Conservation (phyloP, 1,140 invertebrate genomes). For the Drosophila parabipectinata region DNA sequence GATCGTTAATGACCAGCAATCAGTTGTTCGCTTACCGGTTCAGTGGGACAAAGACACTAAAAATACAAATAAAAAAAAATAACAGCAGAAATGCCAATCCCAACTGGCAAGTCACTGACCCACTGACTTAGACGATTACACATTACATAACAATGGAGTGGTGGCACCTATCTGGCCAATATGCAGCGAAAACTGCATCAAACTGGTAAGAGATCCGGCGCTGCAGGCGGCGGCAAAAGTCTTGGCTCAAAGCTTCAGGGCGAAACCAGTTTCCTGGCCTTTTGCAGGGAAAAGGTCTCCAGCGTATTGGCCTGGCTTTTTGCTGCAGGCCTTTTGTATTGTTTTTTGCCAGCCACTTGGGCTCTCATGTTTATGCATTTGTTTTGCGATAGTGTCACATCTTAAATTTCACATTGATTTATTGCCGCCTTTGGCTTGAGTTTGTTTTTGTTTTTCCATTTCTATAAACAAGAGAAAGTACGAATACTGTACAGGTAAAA, state of each 20-base stretch:
- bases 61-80: neutral
- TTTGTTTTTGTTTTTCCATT: neutral
- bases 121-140: constrained; percentile 62
- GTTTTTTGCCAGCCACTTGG: constrained; percentile 19
- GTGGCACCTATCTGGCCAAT: constrained; percentile 17
- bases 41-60: constrained; percentile 13
- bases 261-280: constrained; percentile 66
- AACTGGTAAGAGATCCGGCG: constrained; percentile 43
- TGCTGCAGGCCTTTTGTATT: constrained; percentile 14
- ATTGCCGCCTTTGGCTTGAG: constrained; percentile 2
- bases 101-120: constrained; percentile 65
- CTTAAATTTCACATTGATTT: constrained; percentile 31
- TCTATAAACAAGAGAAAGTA: constrained; percentile 11
- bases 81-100: neutral
- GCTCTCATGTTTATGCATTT: constrained; percentile 15
- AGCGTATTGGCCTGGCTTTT: constrained; percentile 28
- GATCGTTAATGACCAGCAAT: constrained; percentile 9
- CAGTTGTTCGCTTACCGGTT: constrained; percentile 11
- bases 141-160: constrained; percentile 63
- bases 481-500: neutral
- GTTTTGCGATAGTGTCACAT: constrained; percentile 22
- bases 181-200: constrained; percentile 62
- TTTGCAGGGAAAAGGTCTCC: constrained; percentile 47
- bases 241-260: constrained; percentile 25
- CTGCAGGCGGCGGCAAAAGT: constrained; percentile 7